phyloP scores from a whole-genome alignment of 2,113 vertebrate genomes.

The Clarias magur region DNA sequence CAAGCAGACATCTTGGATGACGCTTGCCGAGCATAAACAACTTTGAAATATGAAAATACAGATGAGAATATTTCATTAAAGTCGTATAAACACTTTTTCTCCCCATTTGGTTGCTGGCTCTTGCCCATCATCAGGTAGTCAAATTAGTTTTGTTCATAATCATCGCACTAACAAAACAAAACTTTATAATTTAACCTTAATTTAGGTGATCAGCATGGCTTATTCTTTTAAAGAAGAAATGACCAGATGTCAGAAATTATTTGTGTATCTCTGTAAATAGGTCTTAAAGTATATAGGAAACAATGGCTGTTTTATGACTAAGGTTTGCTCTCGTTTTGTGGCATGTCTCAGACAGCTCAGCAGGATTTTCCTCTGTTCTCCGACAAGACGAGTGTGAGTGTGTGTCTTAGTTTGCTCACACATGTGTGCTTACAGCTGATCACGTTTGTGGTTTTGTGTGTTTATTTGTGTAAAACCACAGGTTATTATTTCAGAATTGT shows the following conservation, averaged over 20 bases:
- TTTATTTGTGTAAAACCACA: neutral
- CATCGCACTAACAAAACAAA: neutral
- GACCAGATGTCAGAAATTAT: neutral
- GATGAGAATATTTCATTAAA: neutral
- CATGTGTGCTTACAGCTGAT: conserved; percentile 47
- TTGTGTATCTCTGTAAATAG: neutral
- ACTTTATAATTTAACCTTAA: neutral
- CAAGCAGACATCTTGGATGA: neutral
- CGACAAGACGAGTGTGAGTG: conserved; percentile 57
- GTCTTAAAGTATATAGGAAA: neutral
- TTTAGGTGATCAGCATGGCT: neutral
- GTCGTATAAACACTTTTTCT: neutral
- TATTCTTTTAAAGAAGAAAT: too few relatives aligned
- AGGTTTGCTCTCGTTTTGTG: conserved; percentile 48
- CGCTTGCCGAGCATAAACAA: neutral
- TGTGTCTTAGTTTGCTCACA: conserved; percentile 44
- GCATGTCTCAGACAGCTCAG: conserved; percentile 42
- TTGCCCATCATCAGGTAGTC: neutral
- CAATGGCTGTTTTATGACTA: conserved; percentile 26
- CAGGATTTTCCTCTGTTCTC: conserved; percentile 47
- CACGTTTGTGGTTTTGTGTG: conserved; percentile 26
- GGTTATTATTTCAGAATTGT: conserved; percentile 5
- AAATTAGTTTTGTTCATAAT: neutral
- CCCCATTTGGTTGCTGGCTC: neutral
- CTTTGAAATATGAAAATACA: neutral